These are phyloP conservation scores for Latrodectus hesperus DNA, from an alignment of 2,888 invertebrate species.

Conservation along the genomic window DNA sequence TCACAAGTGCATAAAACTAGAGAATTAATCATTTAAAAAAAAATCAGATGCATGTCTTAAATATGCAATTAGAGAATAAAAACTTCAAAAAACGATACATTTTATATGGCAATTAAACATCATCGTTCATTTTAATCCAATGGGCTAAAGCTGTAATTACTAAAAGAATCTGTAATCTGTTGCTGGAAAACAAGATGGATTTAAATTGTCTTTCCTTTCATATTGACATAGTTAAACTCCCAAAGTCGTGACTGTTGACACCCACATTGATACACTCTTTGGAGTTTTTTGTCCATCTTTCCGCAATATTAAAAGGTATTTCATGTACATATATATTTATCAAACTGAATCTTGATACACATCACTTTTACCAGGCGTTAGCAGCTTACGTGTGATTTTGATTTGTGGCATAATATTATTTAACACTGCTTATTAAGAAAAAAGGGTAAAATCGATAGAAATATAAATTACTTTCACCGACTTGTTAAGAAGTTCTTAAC, in stretches of 20 bases:
- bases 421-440: constrained; percentile 7
- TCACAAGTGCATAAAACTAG: no score
- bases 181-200: no score
- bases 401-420: constrained; percentile 35
- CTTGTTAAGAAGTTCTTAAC: constrained; percentile 36
- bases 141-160: no score
- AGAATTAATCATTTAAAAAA: no score
- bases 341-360: neutral
- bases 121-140: no score
- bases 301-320: constrained; percentile 19
- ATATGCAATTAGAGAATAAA: no score
- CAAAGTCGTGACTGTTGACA: neutral
- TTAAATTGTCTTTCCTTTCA: no score
- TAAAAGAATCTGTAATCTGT: no score
- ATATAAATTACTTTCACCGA: constrained; percentile 3
- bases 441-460: neutral
- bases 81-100: no score
- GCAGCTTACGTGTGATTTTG: constrained; percentile 36
- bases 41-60: no score
- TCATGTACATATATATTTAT: neutral
- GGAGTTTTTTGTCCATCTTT: neutral
- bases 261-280: neutral
- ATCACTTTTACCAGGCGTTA: constrained; percentile 5
- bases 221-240: no score
- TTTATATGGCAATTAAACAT: no score